Percentiles rank a stretch among this genome's conserved stretches.
phyloP scores from a whole-genome alignment of 2,888 invertebrate species.

The Caenorhabditis plicata region DNA sequence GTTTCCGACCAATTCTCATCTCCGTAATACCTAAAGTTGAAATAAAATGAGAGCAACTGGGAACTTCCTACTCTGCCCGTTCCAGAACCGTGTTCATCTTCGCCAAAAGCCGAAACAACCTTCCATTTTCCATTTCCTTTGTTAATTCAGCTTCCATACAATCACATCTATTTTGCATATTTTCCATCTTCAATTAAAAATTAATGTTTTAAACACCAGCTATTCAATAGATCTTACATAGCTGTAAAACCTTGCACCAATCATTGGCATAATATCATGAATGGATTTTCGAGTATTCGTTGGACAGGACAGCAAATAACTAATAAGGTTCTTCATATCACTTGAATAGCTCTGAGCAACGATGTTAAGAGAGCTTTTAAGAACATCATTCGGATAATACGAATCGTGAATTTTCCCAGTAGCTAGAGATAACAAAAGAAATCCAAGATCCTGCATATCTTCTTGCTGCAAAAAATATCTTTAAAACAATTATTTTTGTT shows the following conservation, averaged over 20 bases:
- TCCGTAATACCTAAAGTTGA: slow-evolving; percentile 77
- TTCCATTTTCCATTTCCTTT: slow-evolving; percentile 90
- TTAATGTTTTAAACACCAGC: background rate
- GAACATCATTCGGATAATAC: slow-evolving; percentile 66
- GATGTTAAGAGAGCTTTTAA: slow-evolving; percentile 74
- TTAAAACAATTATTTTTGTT: no score
- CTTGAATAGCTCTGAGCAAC: slow-evolving; percentile 86
- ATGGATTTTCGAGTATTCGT: slow-evolving; percentile 73
- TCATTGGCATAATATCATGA: slow-evolving; percentile 98
- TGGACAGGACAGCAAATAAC: slow-evolving; percentile 4
- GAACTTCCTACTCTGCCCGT: slow-evolving; percentile 79
- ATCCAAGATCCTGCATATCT: slow-evolving; percentile 86
- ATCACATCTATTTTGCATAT: slow-evolving; percentile 76
- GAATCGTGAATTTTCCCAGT: slow-evolving; percentile 86
- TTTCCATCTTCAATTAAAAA: slow-evolving; percentile 17
- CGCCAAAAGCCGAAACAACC: slow-evolving; percentile 84
- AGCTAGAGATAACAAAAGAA: slow-evolving; percentile 86
- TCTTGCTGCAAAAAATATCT: no score
- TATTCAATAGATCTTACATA: slow-evolving; percentile 69
- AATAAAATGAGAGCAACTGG: background rate
- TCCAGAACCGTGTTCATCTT: slow-evolving; percentile 94
- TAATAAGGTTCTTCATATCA: slow-evolving; percentile 88
- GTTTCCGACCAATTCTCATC: slow-evolving; percentile 96
- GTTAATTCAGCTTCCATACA: slow-evolving; percentile 85
- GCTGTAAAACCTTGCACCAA: slow-evolving; percentile 90